Evolutionary conservation across 1,140 invertebrate genomes (phyloP), one percentile per base, ranked within the genome.

Genomic region (Periplaneta americana): DNA sequence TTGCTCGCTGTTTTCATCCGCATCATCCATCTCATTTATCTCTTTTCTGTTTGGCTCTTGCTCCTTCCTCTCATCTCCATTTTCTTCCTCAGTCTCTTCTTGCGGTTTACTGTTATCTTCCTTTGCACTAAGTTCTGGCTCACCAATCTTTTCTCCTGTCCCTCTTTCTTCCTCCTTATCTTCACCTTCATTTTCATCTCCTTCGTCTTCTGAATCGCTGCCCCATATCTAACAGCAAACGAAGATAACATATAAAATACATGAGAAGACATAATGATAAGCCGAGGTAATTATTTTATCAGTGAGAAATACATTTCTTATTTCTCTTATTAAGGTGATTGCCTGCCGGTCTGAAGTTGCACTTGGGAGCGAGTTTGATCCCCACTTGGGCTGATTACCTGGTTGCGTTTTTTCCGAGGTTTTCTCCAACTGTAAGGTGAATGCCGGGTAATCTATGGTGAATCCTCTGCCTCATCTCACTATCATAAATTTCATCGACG

Each of bases 1-100:
- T 88, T 97, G 95, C 86, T 97, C 94, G 85, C 97, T 95, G 87
- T 96, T 93, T 83, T 92, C 86, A 85, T 96, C 93, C 6, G 91
- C 90, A 83, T 97, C 95, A 78, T 96, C 91, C 87, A 96, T 91
- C 88, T 95, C 93, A 85, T 96, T 95, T 28, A 94, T 93, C 84
- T 95, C 92, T 82, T 93, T 92, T 80, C 92, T 91, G 31, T 88
- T 86, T 85, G 94, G 90, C 83, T 94, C 91, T 85, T 82, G 91
- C 83, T 88, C 90, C 84, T 89, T 88, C 10, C 86, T 89, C 76
- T 89, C 83, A 74, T 84, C 81, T 9, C 85, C 82, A 57, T 88
- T 81, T 9, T 86, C 83, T 11, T 86, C 82, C 57, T 84, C 83
- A 81, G 66, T 86, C 13, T 89, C 85, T 36, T 88, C 85, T 13